phyloP scores from a whole-genome alignment of 2,113 vertebrate species.

The Catharus minimus region DNA sequence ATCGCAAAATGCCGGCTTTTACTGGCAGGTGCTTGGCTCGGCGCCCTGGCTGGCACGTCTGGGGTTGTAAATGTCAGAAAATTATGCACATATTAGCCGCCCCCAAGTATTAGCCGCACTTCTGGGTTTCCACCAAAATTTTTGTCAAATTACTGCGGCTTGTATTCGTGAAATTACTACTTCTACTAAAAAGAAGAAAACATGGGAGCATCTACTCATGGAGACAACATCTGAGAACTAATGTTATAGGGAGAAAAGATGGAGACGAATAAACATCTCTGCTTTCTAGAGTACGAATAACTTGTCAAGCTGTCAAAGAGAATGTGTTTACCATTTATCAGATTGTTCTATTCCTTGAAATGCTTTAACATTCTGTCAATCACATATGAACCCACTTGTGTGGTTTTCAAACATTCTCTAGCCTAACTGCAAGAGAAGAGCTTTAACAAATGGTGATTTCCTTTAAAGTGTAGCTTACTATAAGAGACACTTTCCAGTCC shows the following conservation, averaged over 20 bases:
- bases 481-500: background rate
- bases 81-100: too few species aligned
- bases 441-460: background rate
- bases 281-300: constrained; percentile 2
- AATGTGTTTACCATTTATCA: constrained; percentile 13
- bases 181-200: background rate
- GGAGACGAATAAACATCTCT: constrained; percentile 1
- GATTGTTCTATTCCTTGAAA: background rate
- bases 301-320: background rate
- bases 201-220: background rate
- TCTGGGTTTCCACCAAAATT: too few species aligned
- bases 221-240: background rate
- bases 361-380: background rate
- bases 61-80: too few species aligned
- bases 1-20: too few species aligned
- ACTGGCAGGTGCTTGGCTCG: too few species aligned
- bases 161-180: background rate
- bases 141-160: too few species aligned
- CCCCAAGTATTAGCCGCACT: too few species aligned
- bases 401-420: background rate
- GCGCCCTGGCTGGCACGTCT: too few species aligned
- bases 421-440: background rate
- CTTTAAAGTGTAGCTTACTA: background rate
- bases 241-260: background rate
- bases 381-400: background rate